These are phyloP conservation scores for Eumaeus atala DNA, from an alignment of 1,140 invertebrate genomes.

Conservation along the genomic window DNA sequence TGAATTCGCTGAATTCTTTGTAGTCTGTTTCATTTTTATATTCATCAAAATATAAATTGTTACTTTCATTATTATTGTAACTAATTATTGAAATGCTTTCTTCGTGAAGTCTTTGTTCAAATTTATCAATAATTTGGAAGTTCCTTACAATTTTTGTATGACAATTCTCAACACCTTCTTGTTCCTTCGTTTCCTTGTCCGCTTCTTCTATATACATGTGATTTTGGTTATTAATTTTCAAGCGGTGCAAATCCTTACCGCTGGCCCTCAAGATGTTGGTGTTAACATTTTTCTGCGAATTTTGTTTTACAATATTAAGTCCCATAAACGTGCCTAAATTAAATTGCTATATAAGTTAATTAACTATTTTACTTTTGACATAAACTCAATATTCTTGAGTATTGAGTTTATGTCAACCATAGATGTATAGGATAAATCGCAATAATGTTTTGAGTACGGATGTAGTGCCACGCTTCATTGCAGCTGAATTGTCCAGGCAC, in stretches of 20 bases:
- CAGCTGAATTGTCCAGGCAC: no score
- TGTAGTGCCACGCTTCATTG: no score
- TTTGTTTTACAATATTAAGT: not conserved
- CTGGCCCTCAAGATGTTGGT: conserved; percentile 19
- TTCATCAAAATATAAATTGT: not conserved
- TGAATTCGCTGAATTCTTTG: not conserved
- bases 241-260: conserved; percentile 28
- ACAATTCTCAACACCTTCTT: not conserved
- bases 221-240: conserved; percentile 34
- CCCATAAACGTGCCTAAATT: not conserved
- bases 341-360: no score
- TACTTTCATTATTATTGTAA: not conserved
- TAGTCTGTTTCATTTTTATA: not conserved
- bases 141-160: not conserved
- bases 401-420: no score
- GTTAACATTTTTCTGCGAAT: not conserved
- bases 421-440: no score
- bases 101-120: not conserved
- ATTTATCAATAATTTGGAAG: not conserved
- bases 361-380: no score
- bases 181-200: not conserved
- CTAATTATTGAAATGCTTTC: not conserved
- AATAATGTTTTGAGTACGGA: no score
- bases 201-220: conserved; percentile 23
- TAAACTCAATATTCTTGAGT: no score